Percentiles rank a stretch among this genome's conserved stretches.
These are phyloP conservation scores for Gouania willdenowi DNA, from an alignment of 2,797 vertebrate genomes.

Conservation along the genomic window DNA sequence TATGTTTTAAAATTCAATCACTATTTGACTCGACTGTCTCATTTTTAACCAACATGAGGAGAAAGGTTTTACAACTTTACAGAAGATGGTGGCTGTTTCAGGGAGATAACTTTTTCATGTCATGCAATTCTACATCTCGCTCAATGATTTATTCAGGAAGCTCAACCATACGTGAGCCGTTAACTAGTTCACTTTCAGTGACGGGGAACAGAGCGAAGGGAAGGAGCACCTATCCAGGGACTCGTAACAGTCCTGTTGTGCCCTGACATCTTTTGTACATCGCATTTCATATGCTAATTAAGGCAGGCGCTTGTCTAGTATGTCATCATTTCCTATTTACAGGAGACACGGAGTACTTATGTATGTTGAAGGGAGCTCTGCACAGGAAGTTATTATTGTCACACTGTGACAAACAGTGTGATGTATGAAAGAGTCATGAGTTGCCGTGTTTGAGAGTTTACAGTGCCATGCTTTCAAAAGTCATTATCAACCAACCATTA, in stretches of 20 bases:
- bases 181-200: slow-evolving; percentile 16
- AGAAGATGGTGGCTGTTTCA: slow-evolving; percentile 6
- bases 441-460: slow-evolving; percentile 23
- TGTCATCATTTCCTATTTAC: slow-evolving; percentile 21
- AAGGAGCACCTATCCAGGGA: slow-evolving; percentile 1
- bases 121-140: slow-evolving; percentile 25
- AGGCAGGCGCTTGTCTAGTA: slow-evolving; percentile 13
- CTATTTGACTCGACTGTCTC: too few relatives aligned
- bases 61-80: neutral
- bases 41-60: too few relatives aligned
- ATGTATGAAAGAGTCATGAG: slow-evolving; percentile 42
- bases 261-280: slow-evolving; percentile 4
- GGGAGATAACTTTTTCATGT: slow-evolving; percentile 22
- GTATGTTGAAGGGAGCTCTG: slow-evolving; percentile 8
- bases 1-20: too few relatives aligned
- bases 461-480: slow-evolving; percentile 18
- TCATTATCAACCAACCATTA: slow-evolving; percentile 13
- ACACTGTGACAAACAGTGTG: slow-evolving; percentile 6
- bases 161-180: slow-evolving; percentile 23
- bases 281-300: slow-evolving; percentile 21
- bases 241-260: neutral
- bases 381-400: slow-evolving; percentile 12
- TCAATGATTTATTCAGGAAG: slow-evolving; percentile 39
- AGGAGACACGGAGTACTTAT: slow-evolving; percentile 14
- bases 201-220: slow-evolving; percentile 13